A percentile compares a stretch with the other conserved stretches of the same genome.
phyloP scores from a whole-genome alignment of 2,113 vertebrate genomes.

The Pomatostomus ruficeps region DNA sequence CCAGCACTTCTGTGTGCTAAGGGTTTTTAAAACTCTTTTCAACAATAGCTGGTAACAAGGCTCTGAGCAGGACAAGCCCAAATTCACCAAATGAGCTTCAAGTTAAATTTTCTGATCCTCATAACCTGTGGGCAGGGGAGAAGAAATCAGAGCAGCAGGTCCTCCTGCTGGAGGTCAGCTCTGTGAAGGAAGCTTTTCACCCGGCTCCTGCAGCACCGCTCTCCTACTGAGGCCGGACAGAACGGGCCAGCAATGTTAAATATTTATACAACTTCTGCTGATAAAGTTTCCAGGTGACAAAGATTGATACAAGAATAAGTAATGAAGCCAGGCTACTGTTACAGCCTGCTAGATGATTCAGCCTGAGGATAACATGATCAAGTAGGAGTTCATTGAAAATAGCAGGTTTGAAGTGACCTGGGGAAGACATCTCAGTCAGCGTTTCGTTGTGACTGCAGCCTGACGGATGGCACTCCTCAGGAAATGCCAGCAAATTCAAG shows the following conservation, averaged over 20 bases:
- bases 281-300: conserved; percentile 50
- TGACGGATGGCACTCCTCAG: neutral
- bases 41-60: neutral
- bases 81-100: neutral
- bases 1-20: neutral
- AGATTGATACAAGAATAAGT: conserved; percentile 43
- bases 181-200: neutral
- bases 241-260: neutral
- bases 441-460: neutral
- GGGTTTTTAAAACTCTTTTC: neutral
- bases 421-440: neutral
- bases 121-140: neutral
- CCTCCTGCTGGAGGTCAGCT: neutral
- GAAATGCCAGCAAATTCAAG: neutral
- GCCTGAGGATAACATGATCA: neutral
- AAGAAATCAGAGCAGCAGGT: neutral
- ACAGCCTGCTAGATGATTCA: neutral
- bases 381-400: neutral
- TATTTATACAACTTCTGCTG: conserved; percentile 37
- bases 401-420: neutral
- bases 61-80: neutral
- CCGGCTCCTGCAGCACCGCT: neutral
- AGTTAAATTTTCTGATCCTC: neutral
- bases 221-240: neutral
- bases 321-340: conserved; percentile 38